A percentile compares a stretch with the other conserved stretches of the same genome.
Evolutionary conservation across 2,113 vertebrate species (phyloP).

Genomic region (Triplophysa rosa): DNA sequence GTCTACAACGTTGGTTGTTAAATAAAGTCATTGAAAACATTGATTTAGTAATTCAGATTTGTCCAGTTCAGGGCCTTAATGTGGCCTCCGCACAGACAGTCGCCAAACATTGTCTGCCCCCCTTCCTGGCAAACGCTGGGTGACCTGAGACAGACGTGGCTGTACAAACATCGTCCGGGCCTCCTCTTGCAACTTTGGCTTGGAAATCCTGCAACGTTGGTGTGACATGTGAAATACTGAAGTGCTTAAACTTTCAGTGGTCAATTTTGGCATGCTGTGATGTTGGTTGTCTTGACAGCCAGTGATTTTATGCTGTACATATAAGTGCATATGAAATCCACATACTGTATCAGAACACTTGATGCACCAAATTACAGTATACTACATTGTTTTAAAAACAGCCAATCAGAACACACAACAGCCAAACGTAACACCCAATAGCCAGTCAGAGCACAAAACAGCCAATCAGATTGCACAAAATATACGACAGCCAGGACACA

Average conservation of each 20-base stretch:
- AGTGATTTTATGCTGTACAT: background rate
- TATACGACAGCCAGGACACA: too few species aligned
- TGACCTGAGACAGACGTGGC: slow-evolving; percentile 45
- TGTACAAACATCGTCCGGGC: slow-evolving; percentile 50
- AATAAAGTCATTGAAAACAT: slow-evolving; percentile 46
- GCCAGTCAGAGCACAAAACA: too few species aligned
- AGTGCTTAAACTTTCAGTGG: background rate
- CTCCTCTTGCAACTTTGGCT: slow-evolving; percentile 1
- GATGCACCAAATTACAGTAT: too few species aligned
- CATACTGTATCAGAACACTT: too few species aligned
- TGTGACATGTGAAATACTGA: background rate
- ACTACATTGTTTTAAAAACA: too few species aligned
- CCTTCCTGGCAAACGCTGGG: slow-evolving; percentile 43
- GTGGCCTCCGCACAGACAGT: slow-evolving; percentile 55
- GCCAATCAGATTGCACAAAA: background rate
- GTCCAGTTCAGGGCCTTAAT: slow-evolving; percentile 34
- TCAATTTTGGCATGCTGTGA: background rate
- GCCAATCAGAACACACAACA: too few species aligned
- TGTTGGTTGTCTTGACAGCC: background rate
- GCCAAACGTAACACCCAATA: too few species aligned
- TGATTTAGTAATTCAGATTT: slow-evolving; percentile 51
- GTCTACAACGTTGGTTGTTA: slow-evolving; percentile 34
- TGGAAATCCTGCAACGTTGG: slow-evolving; percentile 11
- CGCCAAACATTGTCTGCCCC: slow-evolving; percentile 56
- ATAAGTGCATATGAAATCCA: too few species aligned